Evolutionary conservation across 2,797 vertebrate species (phyloP).

Genomic region (Peromyscus aztecus): DNA sequence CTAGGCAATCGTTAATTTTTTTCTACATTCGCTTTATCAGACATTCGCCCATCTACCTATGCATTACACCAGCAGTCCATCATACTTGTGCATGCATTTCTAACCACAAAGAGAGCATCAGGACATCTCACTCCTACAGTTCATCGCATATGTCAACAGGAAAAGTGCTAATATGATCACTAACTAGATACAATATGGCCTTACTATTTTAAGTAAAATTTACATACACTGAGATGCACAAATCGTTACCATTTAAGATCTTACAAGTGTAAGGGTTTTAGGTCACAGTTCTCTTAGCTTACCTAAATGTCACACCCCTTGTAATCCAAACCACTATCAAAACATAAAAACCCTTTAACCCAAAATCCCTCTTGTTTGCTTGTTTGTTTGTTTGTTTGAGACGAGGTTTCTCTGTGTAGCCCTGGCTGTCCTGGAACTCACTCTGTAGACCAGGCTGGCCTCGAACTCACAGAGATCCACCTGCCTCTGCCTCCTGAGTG

Average conservation of each 20-base stretch:
- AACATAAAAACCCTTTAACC: background rate
- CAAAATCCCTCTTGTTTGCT: background rate
- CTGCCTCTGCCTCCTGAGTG: too few species aligned
- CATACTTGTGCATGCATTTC: constrained; percentile 10
- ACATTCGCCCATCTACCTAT: background rate
- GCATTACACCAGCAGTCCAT: background rate
- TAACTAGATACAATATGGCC: background rate
- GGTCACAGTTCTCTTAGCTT: background rate
- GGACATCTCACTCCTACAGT: background rate
- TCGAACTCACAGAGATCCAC: too few species aligned
- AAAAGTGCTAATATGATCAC: background rate
- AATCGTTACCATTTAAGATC: background rate
- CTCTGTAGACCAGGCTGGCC: too few species aligned
- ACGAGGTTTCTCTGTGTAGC: too few species aligned
- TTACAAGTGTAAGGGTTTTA: background rate
- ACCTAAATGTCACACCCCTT: background rate
- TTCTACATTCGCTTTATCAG: background rate
- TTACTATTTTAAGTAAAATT: background rate
- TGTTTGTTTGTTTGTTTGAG: background rate
- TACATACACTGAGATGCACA: constrained; percentile 4
- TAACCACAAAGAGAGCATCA: constrained; percentile 1
- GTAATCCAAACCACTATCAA: background rate
- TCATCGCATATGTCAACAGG: background rate
- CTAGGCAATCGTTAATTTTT: background rate
- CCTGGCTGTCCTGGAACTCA: too few species aligned